Evolutionary conservation across 2,888 invertebrate species (phyloP).

Genomic region (Toxonevra muliebris): DNA sequence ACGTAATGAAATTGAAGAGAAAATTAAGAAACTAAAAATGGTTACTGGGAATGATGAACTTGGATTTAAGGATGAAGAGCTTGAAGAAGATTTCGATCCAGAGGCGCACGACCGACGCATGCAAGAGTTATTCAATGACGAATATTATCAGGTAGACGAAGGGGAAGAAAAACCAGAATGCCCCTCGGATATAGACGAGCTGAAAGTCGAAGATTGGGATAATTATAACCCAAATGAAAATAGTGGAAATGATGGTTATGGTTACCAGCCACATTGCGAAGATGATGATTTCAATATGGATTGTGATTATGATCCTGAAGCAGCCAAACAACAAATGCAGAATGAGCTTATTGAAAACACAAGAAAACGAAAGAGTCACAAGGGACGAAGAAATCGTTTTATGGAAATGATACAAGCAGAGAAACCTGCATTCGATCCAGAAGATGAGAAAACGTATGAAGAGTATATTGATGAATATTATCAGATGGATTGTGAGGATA

Average conservation of each 20-base stretch:
- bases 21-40: constrained; percentile 84
- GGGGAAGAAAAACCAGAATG: constrained; percentile 84
- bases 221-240: constrained; percentile 68
- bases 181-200: constrained; percentile 75
- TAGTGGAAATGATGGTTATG: constrained; percentile 63
- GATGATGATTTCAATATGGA: constrained; percentile 91
- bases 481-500: constrained; percentile 93
- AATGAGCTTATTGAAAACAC: constrained; percentile 70
- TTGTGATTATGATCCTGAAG: constrained; percentile 78
- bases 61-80: constrained; percentile 74
- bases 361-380: constrained; percentile 69
- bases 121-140: constrained; percentile 85
- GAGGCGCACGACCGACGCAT: constrained; percentile 86
- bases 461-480: constrained; percentile 96
- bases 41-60: constrained; percentile 82
- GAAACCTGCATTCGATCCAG: constrained; percentile 88
- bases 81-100: constrained; percentile 93
- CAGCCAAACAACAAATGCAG: constrained; percentile 67
- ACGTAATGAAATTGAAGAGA: constrained; percentile 88
- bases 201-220: constrained; percentile 64
- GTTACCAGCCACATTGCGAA: constrained; percentile 73
- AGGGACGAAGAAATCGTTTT: constrained; percentile 78
- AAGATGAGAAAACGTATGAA: constrained; percentile 77
- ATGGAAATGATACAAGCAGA: constrained; percentile 76
- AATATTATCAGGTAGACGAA: constrained; percentile 81